A percentile compares a stretch with the other conserved stretches of the same genome.
Evolutionary conservation across 1,140 invertebrate species (phyloP).

Genomic region (Aplysia californica): DNA sequence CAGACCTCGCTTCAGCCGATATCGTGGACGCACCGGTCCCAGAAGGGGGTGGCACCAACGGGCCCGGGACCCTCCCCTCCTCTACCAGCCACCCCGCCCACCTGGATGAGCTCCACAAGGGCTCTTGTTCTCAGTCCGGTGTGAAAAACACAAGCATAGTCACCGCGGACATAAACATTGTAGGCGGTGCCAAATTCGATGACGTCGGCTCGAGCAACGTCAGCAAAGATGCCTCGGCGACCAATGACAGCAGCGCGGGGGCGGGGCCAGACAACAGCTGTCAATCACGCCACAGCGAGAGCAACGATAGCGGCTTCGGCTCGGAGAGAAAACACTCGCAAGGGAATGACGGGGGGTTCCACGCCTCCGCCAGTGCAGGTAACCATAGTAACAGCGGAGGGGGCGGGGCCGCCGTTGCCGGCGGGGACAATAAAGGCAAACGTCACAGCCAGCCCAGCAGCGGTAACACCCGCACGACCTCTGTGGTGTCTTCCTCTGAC

Average conservation of each 20-base stretch:
- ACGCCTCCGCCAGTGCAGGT: neutral
- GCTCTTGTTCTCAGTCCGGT: neutral
- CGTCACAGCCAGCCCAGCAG: neutral
- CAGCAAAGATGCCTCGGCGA: no score
- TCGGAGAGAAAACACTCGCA: conserved; percentile 19
- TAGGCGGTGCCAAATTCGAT: neutral
- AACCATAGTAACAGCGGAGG: neutral
- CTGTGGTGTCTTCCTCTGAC: conserved; percentile 6
- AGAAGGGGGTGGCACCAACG: neutral
- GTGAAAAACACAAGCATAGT: conserved; percentile 5
- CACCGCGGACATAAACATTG: conserved; percentile 5
- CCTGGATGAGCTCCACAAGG: neutral
- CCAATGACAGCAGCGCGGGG: neutral
- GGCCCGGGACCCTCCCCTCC: neutral
- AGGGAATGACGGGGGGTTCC: neutral
- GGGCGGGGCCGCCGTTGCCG: neutral
- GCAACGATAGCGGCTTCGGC: conserved; percentile 24
- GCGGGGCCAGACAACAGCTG: neutral
- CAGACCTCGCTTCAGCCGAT: neutral
- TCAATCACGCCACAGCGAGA: conserved; percentile 14
- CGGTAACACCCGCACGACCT: neutral
- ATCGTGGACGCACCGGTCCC: neutral
- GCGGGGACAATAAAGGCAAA: neutral
- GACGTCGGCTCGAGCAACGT: neutral
- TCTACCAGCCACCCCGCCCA: neutral